Conservation (phyloP, 2,888 invertebrate species). For the Poecilus cupreus region DNA sequence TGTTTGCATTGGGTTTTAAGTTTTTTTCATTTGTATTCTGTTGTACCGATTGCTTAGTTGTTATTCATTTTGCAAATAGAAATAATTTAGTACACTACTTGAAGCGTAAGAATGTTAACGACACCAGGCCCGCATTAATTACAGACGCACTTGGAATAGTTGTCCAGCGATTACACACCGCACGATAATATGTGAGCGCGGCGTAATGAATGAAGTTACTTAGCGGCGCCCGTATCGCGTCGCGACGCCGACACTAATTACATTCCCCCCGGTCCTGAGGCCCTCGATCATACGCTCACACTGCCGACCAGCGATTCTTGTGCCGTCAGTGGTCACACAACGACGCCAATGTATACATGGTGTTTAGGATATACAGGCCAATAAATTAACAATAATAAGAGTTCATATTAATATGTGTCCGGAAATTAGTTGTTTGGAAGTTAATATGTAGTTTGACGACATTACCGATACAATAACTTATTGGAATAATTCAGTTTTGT, state of each 20-base stretch:
- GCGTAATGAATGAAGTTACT: constrained; percentile 68
- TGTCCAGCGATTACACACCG: constrained; percentile 64
- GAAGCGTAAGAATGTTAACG: constrained; percentile 69
- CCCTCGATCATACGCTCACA: neutral
- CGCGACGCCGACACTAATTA: constrained; percentile 62
- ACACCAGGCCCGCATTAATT: constrained; percentile 69
- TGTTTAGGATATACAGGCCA: too few relatives aligned
- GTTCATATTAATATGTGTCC: too few relatives aligned
- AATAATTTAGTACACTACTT: neutral
- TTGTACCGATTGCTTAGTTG: constrained; percentile 30
- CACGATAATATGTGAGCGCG: constrained; percentile 64
- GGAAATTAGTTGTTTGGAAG: too few relatives aligned
- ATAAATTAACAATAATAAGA: too few relatives aligned
- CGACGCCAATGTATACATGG: too few relatives aligned
- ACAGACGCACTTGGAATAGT: constrained; percentile 68
- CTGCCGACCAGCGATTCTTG: neutral
- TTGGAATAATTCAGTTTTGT: too few relatives aligned
- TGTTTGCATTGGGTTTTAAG: constrained; percentile 65
- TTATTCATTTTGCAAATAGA: neutral
- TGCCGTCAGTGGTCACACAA: too few relatives aligned
- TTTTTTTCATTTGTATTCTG: constrained; percentile 48
- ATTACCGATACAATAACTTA: too few relatives aligned
- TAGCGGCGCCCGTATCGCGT: constrained; percentile 60
- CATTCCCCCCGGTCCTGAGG: constrained; percentile 3
- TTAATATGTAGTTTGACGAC: too few relatives aligned